These are phyloP conservation scores for human DNA, from an alignment of 2,113 vertebrate species.

Conservation along the genomic window GRCh38 chr2:185969501-185970000, in stretches of 20 bases:
- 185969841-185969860: not conserved
- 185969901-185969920: not conserved
- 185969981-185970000: not conserved
- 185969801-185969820: not conserved
- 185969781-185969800: slow-evolving; percentile 1
- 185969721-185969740: not conserved
- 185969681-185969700: not conserved
- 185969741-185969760: not conserved
- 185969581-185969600: slow-evolving; percentile 55
- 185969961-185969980: not conserved
- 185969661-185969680: not conserved
- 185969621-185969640: slow-evolving; percentile 42
- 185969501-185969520: not conserved
- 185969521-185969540: slow-evolving; percentile 27
- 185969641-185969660: slow-evolving; percentile 53
- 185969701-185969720: not conserved
- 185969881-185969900: not conserved
- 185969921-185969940: not conserved
- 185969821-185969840: not conserved
- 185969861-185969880: not conserved
- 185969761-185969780: not conserved
- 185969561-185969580: slow-evolving; percentile 5
- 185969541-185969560: not conserved
- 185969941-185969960: not conserved
- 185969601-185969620: not conserved